phyloP scores from a whole-genome alignment of 2,797 vertebrate species.

The Hemibagrus guttatus region DNA sequence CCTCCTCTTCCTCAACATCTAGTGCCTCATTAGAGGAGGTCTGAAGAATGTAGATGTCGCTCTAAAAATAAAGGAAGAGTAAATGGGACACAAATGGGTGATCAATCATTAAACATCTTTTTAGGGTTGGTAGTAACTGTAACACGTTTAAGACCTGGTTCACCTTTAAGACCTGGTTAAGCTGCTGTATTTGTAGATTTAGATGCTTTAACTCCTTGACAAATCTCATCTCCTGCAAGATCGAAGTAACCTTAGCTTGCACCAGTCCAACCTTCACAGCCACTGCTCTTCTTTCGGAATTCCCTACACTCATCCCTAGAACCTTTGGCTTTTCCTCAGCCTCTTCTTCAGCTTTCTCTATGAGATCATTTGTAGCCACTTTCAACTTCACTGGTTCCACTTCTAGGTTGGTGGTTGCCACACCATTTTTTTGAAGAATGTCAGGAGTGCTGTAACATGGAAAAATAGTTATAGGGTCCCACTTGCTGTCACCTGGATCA shows the following conservation, averaged over 20 bases:
- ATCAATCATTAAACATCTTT: background rate
- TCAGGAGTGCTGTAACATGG: conserved; percentile 74
- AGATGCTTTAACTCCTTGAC: conserved; percentile 72
- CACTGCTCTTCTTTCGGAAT: conserved; percentile 55
- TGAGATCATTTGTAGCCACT: conserved; percentile 46
- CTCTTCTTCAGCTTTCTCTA: fast-evolving
- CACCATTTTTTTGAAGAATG: conserved; percentile 70
- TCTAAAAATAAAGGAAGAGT: conserved; percentile 58
- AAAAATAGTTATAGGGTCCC: conserved; percentile 49
- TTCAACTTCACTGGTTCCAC: background rate
- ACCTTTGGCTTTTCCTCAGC: conserved; percentile 40
- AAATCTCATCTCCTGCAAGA: conserved; percentile 58
- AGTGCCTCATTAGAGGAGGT: conserved; percentile 82
- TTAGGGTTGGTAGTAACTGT: background rate
- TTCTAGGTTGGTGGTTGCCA: conserved; percentile 45
- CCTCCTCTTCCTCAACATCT: conserved; percentile 87
- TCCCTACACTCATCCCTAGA: conserved; percentile 57
- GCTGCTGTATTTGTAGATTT: conserved; percentile 75
- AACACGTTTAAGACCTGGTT: background rate
- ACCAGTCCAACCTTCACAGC: conserved; percentile 62
- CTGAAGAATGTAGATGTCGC: conserved; percentile 68
- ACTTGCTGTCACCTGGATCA: conserved; percentile 51
- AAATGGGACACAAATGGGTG: background rate
- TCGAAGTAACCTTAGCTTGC: conserved; percentile 75
- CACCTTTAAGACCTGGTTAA: conserved; percentile 85